Evolutionary conservation across 2,888 invertebrate genomes (phyloP).

Genomic region (Eupeodes latifasciatus): DNA sequence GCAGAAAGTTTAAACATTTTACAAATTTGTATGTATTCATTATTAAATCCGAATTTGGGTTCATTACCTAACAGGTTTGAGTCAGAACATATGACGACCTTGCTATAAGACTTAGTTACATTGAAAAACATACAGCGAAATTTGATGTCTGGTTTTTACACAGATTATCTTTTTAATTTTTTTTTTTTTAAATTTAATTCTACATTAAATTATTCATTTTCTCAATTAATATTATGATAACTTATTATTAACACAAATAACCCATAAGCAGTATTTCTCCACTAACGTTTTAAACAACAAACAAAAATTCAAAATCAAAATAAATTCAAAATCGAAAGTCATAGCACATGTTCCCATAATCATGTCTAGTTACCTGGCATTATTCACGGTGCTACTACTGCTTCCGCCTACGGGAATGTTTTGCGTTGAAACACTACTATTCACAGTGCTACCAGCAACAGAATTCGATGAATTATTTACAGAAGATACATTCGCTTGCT

Average conservation of each 20-base stretch:
- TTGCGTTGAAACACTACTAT: conserved; percentile 81
- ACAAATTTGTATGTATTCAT: too few species aligned
- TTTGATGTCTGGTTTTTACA: too few species aligned
- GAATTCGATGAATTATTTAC: conserved; percentile 80
- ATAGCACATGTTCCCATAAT: not conserved
- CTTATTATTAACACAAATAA: not conserved
- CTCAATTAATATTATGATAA: not conserved
- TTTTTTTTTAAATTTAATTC: too few species aligned
- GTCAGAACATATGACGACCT: too few species aligned
- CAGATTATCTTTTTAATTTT: too few species aligned
- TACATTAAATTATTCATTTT: too few species aligned
- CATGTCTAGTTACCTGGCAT: conserved; percentile 80
- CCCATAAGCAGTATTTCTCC: conserved; percentile 33
- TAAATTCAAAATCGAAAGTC: conserved; percentile 3
- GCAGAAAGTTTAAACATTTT: too few species aligned
- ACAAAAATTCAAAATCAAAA: conserved; percentile 35
- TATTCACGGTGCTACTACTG: conserved; percentile 81
- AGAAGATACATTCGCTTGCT: conserved; percentile 79
- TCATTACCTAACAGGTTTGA: too few species aligned
- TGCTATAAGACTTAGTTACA: too few species aligned
- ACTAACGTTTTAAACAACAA: not conserved
- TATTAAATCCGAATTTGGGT: too few species aligned
- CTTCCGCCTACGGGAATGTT: conserved; percentile 84
- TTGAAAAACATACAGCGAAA: too few species aligned
- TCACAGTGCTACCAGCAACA: conserved; percentile 78